These are phyloP conservation scores for Poecilia picta DNA, from an alignment of 2,797 vertebrate species.

Conservation along the genomic window DNA sequence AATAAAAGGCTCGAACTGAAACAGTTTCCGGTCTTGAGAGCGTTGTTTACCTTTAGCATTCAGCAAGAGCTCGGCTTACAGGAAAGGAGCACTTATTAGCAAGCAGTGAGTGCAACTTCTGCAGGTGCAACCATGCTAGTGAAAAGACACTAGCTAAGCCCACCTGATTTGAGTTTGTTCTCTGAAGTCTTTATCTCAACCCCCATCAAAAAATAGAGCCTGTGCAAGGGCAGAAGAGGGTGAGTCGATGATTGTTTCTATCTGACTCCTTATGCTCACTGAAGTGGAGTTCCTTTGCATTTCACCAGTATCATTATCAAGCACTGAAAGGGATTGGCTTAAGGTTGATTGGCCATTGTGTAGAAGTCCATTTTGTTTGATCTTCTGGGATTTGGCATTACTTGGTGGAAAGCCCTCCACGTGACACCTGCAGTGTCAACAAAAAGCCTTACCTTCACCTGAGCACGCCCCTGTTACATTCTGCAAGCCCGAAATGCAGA, in stretches of 20 bases:
- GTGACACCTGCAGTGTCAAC: constrained; percentile 49
- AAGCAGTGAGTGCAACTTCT: constrained; percentile 46
- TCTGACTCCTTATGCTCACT: constrained; percentile 19
- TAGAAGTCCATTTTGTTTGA: constrained; percentile 46
- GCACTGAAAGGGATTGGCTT: constrained; percentile 43
- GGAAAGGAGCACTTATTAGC: constrained; percentile 32
- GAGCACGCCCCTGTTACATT: constrained; percentile 33
- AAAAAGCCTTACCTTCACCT: constrained; percentile 42
- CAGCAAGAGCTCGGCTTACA: constrained; percentile 13
- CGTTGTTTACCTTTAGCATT: constrained; percentile 3
- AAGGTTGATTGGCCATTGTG: constrained; percentile 48
- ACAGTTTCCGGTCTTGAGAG: constrained; percentile 25
- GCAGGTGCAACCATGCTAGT: constrained; percentile 55
- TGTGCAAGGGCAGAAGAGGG: constrained; percentile 49
- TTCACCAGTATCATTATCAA: constrained; percentile 52
- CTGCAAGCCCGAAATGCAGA: constrained; percentile 12
- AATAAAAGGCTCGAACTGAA: constrained; percentile 24
- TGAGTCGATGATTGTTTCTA: constrained; percentile 48
- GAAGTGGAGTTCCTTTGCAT: constrained; percentile 32
- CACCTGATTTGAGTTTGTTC: constrained; percentile 50
- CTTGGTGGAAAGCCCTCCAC: constrained; percentile 40
- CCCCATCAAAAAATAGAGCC: constrained; percentile 50
- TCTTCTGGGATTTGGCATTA: constrained; percentile 27
- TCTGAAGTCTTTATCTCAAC: constrained; percentile 55
- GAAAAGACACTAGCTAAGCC: constrained; percentile 54